Evolutionary conservation across 2,797 vertebrate species (phyloP), one percentile per base, ranked within the genome.

Genomic region (Denticeps clupeoides): DNA sequence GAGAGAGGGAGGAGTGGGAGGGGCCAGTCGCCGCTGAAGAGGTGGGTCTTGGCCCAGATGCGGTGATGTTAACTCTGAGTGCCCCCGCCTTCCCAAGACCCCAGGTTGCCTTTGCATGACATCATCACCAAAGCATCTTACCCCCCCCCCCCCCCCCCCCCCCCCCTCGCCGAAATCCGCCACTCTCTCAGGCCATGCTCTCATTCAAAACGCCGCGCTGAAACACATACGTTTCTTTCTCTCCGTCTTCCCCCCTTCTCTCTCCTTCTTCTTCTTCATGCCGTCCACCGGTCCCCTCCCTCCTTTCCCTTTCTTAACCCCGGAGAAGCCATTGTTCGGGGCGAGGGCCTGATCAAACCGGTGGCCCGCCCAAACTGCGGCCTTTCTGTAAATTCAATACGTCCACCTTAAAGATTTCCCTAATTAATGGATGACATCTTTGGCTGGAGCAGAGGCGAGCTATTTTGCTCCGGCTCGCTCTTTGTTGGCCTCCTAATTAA

Each of bases 391-490:
- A 86, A 86, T 88, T 93, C 89, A 91, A 89, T 90, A 89, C 91
- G 90, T 89, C 94, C 93, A 97, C 94, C 94, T 97, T 94, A 96
- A 97, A 92, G 89, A 96, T 97, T 97, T 96, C 90, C 92, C 93
- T 99, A 96, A 99, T 99, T 95, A 97, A 96, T 97, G 93, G 93
- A 96, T 97, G 91, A 95, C 94, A 99, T 97, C 90, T 96, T 92
- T 92, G 90, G 92, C 89, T 96, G 81, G 86, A 91, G 91, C 89
- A 91, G 93, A 96, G 91, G 89, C 89, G 84, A 89, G 84, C 94
- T 88, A 93, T 95, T 96, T 91, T 91, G 89, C 93, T 91, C 89
- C 82, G 83, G 88, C 89, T 90, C 90, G 86, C 83, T 93, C 93
- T 96, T 99, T 99, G 93, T 99, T 93, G 88, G 87, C 86, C 90